phyloP scores from a whole-genome alignment of 1,140 invertebrate genomes.

The Andrena cerasifolii region DNA sequence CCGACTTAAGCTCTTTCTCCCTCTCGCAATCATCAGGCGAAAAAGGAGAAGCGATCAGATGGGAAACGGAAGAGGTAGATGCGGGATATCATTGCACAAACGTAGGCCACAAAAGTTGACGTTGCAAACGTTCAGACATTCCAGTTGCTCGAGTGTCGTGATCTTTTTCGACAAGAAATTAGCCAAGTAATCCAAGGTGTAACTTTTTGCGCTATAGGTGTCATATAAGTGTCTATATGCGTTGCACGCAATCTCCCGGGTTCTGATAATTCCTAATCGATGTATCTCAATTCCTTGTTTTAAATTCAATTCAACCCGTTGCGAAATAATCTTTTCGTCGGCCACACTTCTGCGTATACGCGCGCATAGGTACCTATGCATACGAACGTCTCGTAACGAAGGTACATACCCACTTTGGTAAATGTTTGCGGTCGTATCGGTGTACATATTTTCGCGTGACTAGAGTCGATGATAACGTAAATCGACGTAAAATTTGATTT shows the following conservation, averaged over 20 bases:
- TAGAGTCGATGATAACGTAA: conserved; percentile 51
- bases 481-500: no score
- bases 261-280: conserved; percentile 4
- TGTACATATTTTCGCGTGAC: conserved; percentile 35
- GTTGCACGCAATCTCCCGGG: neutral
- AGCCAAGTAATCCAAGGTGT: no score
- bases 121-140: neutral
- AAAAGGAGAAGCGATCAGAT: neutral
- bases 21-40: neutral
- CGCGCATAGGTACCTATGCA: neutral
- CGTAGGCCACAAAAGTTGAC: neutral
- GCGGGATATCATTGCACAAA: neutral
- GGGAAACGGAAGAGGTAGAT: neutral
- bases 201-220: no score
- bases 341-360: neutral
- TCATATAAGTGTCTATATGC: no score
- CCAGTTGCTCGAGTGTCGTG: no score
- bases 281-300: conserved; percentile 37
- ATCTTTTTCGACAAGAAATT: no score
- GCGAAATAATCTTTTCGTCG: conserved; percentile 15
- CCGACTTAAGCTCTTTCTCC: neutral
- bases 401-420: conserved; percentile 27
- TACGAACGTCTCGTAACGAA: conserved; percentile 2
- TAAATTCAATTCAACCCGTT: conserved; percentile 8
- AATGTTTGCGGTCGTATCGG: conserved; percentile 22